These are phyloP conservation scores for Chanos chanos DNA, from an alignment of 2,797 vertebrate species.

Conservation along the genomic window DNA sequence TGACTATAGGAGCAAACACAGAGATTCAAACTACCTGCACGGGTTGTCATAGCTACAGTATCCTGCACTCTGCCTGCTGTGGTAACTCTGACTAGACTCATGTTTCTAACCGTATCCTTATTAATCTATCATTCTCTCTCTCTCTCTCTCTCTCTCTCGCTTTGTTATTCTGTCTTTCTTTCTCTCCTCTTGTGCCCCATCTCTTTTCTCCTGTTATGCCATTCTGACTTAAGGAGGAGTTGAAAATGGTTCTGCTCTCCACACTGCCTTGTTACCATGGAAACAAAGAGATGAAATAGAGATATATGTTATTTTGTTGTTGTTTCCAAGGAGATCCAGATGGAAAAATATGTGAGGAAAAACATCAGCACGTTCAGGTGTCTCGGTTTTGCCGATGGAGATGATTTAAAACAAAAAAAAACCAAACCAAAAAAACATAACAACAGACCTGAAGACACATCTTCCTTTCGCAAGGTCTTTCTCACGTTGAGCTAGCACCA, in stretches of 20 bases:
- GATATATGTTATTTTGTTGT: constrained; percentile 53
- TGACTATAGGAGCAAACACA: neutral
- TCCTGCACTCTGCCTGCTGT: constrained; percentile 70
- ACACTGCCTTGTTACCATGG: constrained; percentile 66
- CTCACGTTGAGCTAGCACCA: too few relatives aligned
- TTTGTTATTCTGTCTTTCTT: constrained; percentile 14
- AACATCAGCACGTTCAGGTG: constrained; percentile 33
- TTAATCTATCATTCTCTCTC: constrained; percentile 31
- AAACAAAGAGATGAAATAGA: constrained; percentile 67
- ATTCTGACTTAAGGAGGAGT: constrained; percentile 53
- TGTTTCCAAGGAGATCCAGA: constrained; percentile 59
- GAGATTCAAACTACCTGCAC: constrained; percentile 13
- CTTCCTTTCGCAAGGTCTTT: too few relatives aligned
- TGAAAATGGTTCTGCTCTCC: constrained; percentile 54
- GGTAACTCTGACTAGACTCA: constrained; percentile 57
- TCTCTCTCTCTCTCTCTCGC: constrained; percentile 1
- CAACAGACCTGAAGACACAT: neutral
- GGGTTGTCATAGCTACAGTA: constrained; percentile 83
- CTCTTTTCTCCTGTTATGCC: constrained; percentile 42
- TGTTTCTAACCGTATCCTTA: constrained; percentile 56
- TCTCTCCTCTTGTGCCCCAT: constrained; percentile 11
- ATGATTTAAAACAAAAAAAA: too few relatives aligned
- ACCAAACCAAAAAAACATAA: neutral
- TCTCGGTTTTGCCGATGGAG: constrained; percentile 1
- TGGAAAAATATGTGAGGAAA: constrained; percentile 29